phyloP scores from a whole-genome alignment of 2,797 vertebrate genomes.

The Eleutherodactylus coqui region DNA sequence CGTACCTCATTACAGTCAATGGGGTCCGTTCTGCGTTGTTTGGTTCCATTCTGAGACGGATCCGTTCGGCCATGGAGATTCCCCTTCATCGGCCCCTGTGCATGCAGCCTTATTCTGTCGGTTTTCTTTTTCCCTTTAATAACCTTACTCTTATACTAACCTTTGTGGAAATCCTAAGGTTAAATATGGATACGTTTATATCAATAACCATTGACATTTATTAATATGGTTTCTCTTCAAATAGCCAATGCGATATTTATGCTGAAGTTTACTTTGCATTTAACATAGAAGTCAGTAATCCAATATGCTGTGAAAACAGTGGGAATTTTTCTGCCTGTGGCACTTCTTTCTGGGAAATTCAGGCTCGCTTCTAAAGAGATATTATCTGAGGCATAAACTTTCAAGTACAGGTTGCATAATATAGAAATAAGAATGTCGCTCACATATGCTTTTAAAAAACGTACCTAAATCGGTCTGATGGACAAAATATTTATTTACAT shows the following conservation, averaged over 20 bases:
- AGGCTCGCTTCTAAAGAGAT: not conserved
- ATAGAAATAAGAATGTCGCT: not conserved
- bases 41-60: too few species aligned
- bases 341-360: constrained; percentile 6
- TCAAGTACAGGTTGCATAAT: not conserved
- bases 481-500: not conserved
- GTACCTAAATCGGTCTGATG: not conserved
- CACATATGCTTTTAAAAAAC: too few species aligned
- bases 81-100: too few species aligned
- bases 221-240: constrained; percentile 30
- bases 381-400: not conserved
- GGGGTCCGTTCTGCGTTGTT: too few species aligned
- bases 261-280: constrained; percentile 41
- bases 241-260: constrained; percentile 37
- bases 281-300: constrained; percentile 41
- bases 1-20: too few species aligned
- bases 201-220: constrained; percentile 35
- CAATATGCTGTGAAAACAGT: constrained; percentile 41
- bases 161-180: not conserved
- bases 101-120: too few species aligned
- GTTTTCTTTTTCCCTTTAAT: too few species aligned
- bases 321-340: too few species aligned
- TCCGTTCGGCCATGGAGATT: too few species aligned
- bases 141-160: too few species aligned
- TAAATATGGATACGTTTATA: not conserved